phyloP scores from a whole-genome alignment of 2,888 invertebrate species.

The Acronicta leporina region DNA sequence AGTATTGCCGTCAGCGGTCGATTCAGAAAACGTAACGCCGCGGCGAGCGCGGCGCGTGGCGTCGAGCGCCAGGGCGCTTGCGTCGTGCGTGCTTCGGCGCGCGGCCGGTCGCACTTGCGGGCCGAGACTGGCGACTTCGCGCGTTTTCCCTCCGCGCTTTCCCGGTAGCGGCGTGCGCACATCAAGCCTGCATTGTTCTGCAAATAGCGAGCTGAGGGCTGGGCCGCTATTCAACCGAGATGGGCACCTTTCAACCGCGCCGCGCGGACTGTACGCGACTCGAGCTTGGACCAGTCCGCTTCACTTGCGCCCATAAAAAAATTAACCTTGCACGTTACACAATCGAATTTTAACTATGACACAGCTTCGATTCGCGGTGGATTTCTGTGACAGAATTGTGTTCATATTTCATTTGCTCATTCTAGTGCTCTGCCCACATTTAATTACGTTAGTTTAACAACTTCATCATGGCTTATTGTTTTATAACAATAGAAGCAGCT shows the following conservation, averaged over 20 bases:
- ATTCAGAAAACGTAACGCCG: conserved; percentile 87
- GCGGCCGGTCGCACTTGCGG: conserved; percentile 85
- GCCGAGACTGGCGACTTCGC: conserved; percentile 81
- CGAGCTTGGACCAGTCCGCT: conserved; percentile 66
- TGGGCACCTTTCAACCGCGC: conserved; percentile 57
- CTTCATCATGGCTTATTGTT: not conserved
- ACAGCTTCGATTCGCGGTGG: conserved; percentile 36
- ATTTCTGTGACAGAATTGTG: conserved; percentile 7
- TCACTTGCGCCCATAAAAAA: conserved; percentile 59
- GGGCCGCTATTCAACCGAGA: conserved; percentile 77
- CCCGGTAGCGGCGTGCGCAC: conserved; percentile 86
- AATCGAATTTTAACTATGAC: conserved; percentile 55
- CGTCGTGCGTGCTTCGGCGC: conserved; percentile 80
- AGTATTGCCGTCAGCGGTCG: conserved; percentile 81
- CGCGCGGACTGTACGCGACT: conserved; percentile 69
- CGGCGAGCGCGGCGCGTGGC: conserved; percentile 82
- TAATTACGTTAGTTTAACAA: not conserved
- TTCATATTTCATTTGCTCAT: not conserved
- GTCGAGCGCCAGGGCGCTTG: conserved; percentile 86
- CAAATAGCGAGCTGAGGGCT: conserved; percentile 84
- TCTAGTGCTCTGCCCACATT: not conserved
- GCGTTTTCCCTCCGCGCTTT: conserved; percentile 85
- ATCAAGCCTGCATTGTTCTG: conserved; percentile 87
- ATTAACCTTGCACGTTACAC: conserved; percentile 65
- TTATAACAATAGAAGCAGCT: not conserved